Base-by-base conservation (phyloP, 2,113 vertebrate genomes). In the Cyanistes caeruleus region DNA sequence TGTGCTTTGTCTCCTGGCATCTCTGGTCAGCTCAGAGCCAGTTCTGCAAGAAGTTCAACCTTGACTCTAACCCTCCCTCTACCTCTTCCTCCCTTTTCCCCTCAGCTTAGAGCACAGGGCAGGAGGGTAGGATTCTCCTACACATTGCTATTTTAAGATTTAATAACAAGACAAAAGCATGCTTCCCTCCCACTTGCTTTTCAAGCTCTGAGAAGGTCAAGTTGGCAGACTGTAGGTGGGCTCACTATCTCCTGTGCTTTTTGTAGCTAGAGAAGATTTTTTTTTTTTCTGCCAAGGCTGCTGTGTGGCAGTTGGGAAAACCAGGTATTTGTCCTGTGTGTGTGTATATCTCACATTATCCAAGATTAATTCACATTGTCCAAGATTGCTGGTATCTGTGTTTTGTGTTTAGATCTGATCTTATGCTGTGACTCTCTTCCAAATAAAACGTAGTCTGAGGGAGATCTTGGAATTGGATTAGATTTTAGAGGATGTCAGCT, bases 111-210 rank as follows among this genome's bases (percentile, higher is more conserved):
- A 44, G 80, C 84, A 60, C 18, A 72, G 86, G 89, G 43, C 83
- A 85, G 63, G 33, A 85, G 72, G 51, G 68, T 79, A 83, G 83
- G 46, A 58, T 84, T 96, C 84, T 96, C 93, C 93, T 94, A 91
- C 94, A 87, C 60, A 0, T 33, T 84, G 65, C 84, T 97, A 95
- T 95, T 95, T 96, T 95, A 87, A 82, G 91, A 30, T 87, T 81
- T 92, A 91, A 89, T 91, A 89, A 56, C 53, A 76, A 91, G 91
- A 87, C 87, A 82, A 91, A 94, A 67, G 72, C 13, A 12, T 46
- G 14, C 82, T 95, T 93, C 70, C 90, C 86, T 96, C 91, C 91
- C 82, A 87, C 93, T 60, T 81, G n/a, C 77, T 53, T 94, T 89
- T 94, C 86, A 89, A 72, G 69, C 65, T 70, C 64, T 46, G 63